phyloP scores from a whole-genome alignment of 2,888 invertebrate species.

The Seira ritae region DNA sequence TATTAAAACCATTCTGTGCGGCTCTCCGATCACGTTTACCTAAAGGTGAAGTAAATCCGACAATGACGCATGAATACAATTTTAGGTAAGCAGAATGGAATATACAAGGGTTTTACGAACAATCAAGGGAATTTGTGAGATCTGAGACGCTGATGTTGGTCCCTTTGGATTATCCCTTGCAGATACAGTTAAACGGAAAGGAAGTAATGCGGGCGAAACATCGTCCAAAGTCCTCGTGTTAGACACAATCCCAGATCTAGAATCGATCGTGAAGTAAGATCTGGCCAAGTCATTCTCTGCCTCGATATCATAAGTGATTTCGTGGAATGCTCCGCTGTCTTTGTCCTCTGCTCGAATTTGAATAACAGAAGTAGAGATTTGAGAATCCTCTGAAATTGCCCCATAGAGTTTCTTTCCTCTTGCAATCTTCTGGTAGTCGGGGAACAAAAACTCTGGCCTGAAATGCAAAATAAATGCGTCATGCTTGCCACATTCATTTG shows the following conservation, averaged over 20 bases:
- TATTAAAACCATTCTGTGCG: constrained; percentile 86
- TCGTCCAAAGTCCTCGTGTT: constrained; percentile 85
- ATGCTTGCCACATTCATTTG: neutral
- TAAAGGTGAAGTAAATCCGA: constrained; percentile 74
- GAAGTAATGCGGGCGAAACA: constrained; percentile 80
- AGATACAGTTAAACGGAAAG: constrained; percentile 85
- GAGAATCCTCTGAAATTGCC: constrained; percentile 84
- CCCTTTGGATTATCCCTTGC: constrained; percentile 84
- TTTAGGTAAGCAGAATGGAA: neutral
- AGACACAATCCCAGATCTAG: constrained; percentile 85
- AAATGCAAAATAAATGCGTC: neutral
- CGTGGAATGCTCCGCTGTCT: constrained; percentile 90
- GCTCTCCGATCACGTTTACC: constrained; percentile 87
- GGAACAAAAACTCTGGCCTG: constrained; percentile 85
- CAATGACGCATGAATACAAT: neutral
- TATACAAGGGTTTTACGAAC: constrained; percentile 43
- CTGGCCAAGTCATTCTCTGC: constrained; percentile 77
- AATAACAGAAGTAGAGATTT: constrained; percentile 84
- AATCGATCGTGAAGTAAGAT: constrained; percentile 85
- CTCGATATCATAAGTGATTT: constrained; percentile 81
- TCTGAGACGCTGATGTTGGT: constrained; percentile 66
- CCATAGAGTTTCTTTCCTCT: constrained; percentile 85
- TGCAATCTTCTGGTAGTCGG: constrained; percentile 79
- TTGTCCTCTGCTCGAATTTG: constrained; percentile 90
- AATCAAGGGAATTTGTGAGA: constrained; percentile 71